Evolutionary conservation across 2,888 invertebrate species (phyloP), one percentile per base, ranked within the genome.

Genomic region (Caenorhabditis japonica): DNA sequence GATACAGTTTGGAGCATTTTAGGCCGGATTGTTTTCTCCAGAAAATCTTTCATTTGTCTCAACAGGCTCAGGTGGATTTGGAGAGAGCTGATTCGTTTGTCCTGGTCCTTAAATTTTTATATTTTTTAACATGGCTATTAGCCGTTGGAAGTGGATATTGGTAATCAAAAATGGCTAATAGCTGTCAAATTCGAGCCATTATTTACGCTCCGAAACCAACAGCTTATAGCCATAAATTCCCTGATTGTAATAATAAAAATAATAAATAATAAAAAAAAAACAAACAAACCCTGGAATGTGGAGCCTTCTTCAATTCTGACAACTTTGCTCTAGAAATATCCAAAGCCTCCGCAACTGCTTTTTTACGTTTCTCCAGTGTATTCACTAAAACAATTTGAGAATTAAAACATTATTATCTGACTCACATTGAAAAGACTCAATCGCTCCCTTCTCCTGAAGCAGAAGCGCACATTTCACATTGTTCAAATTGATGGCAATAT

Each of bases 401-500:
- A 21, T 8, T 41, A n/a, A 4, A 10, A 13, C 0, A 13, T 38
- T 49, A 47, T 38, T 38, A 58, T 44, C 34, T n/a, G 21, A 27
- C 41, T 38, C n/a, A 58, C 56, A 49, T 39, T 60, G 46, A 34
- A 51, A 75, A 75, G 77, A 89, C 80, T 90, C 90, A 27, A 86
- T 85, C 2, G 90, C 90, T 7, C 90, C 90, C 62, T 88, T 85
- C 80, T 93, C 92, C 87, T 95, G 92, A 75, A 97, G 91, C 92
- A 95, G 93, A 89, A 93, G 94, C 61, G 93, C 93, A 88, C 97
- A 92, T 55, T 93, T 92, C 82, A 93, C 91, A 88, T 95, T 94
- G 89, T 93, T 93, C 87, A 94, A 93, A 87, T 97, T 91, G 55
- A 95, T 93, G 0, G 97, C 95, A 76, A 97, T 93, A 89, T 97